phyloP scores from a whole-genome alignment of 2,888 invertebrate species.

The Sialis fuliginosa region DNA sequence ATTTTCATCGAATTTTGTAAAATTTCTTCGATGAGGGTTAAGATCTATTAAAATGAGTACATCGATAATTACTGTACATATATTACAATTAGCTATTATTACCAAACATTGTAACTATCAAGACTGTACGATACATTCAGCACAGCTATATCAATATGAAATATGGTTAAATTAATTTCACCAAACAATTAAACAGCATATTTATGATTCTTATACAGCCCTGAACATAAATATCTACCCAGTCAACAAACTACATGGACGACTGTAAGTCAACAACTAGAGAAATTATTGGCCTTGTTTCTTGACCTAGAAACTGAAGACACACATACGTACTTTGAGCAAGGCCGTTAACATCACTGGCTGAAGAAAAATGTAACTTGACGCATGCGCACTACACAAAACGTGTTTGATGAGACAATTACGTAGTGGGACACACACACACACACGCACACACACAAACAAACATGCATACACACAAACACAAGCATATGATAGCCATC shows the following conservation, averaged over 20 bases:
- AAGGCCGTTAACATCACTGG: slow-evolving; percentile 6
- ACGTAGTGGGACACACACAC: not conserved
- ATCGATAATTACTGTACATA: no score
- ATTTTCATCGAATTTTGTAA: no score
- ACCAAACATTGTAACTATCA: no score
- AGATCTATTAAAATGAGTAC: no score
- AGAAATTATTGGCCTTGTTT: slow-evolving; percentile 32
- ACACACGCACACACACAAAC: not conserved
- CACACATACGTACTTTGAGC: slow-evolving; percentile 4
- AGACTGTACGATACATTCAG: no score
- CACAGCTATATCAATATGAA: no score
- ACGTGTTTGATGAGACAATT: not conserved
- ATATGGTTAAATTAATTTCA: no score
- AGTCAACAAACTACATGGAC: not conserved
- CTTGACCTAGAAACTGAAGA: slow-evolving; percentile 26
- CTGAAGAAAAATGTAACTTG: slow-evolving; percentile 1
- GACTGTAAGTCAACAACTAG: slow-evolving; percentile 12
- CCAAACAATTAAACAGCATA: no score
- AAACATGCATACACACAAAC: not conserved
- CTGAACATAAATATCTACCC: no score
- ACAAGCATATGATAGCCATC: not conserved
- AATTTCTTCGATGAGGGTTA: no score
- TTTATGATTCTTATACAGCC: no score
- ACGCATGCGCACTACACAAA: not conserved
- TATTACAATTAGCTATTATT: no score